A percentile compares a stretch with the other conserved stretches of the same genome.
phyloP scores from a whole-genome alignment of 2,888 invertebrate genomes.

The Eledone cirrhosa region DNA sequence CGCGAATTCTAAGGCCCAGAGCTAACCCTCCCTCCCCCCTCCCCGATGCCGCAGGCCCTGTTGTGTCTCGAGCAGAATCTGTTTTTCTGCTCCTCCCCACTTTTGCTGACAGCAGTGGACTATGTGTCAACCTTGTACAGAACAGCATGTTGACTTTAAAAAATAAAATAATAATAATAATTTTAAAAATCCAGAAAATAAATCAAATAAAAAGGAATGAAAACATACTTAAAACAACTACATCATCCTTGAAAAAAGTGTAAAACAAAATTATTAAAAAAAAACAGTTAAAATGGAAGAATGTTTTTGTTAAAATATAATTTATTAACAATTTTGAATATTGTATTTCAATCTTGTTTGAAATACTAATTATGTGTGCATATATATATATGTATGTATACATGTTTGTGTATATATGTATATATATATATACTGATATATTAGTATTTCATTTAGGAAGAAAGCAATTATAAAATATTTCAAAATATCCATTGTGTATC shows the following conservation, averaged over 20 bases:
- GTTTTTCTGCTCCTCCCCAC: background rate
- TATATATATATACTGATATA: too few species aligned
- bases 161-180: background rate
- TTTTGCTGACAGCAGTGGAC: background rate
- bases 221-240: too few species aligned
- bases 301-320: conserved; percentile 17
- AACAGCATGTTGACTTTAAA: conserved; percentile 14
- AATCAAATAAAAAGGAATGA: too few species aligned
- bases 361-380: too few species aligned
- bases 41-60: background rate
- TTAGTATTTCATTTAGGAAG: background rate
- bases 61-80: background rate
- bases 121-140: conserved; percentile 14
- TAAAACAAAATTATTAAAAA: background rate
- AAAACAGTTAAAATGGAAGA: conserved; percentile 7
- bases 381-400: too few species aligned
- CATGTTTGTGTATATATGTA: too few species aligned
- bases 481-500: too few species aligned
- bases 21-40: background rate
- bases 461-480: too few species aligned
- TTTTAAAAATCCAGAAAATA: too few species aligned
- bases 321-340: conserved; percentile 21
- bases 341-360: background rate
- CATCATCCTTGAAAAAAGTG: too few species aligned
- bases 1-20: background rate